A percentile compares a stretch with the other conserved stretches of the same genome.
These are phyloP conservation scores for Zaprionus taronus DNA, from an alignment of 1,140 invertebrate species.

Conservation along the genomic window DNA sequence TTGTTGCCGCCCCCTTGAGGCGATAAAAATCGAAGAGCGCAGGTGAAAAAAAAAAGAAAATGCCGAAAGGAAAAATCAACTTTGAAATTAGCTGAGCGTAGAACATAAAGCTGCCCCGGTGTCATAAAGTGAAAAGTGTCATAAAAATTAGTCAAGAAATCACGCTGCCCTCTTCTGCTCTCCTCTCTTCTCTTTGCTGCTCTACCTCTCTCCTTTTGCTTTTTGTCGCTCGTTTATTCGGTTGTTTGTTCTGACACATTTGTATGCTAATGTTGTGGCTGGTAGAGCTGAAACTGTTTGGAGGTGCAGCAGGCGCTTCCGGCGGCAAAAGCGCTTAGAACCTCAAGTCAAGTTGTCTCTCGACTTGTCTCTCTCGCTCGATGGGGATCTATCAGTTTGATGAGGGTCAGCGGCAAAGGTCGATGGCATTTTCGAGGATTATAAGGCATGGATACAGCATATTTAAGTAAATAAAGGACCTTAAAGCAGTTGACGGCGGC, in stretches of 20 bases:
- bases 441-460: constrained; percentile 29
- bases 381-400: constrained; percentile 61
- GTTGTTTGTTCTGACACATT: constrained; percentile 80
- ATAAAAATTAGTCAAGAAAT: constrained; percentile 83
- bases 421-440: constrained; percentile 46
- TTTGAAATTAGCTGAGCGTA: constrained; percentile 57
- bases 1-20: neutral
- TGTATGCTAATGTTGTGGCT: constrained; percentile 75
- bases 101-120: neutral
- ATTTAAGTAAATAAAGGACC: constrained; percentile 37
- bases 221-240: constrained; percentile 62
- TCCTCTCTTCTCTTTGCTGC: constrained; percentile 33
- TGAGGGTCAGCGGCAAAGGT: constrained; percentile 50
- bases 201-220: neutral
- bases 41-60: constrained; percentile 42
- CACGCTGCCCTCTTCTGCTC: constrained; percentile 53
- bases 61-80: constrained; percentile 18
- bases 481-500: constrained; percentile 18
- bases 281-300: constrained; percentile 10
- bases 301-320: constrained; percentile 57
- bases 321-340: constrained; percentile 55
- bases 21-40: constrained; percentile 63
- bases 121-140: constrained; percentile 81
- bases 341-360: constrained; percentile 30
- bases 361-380: constrained; percentile 23